Conservation (phyloP, 2,113 vertebrate genomes). For the Bujurquina vittata region DNA sequence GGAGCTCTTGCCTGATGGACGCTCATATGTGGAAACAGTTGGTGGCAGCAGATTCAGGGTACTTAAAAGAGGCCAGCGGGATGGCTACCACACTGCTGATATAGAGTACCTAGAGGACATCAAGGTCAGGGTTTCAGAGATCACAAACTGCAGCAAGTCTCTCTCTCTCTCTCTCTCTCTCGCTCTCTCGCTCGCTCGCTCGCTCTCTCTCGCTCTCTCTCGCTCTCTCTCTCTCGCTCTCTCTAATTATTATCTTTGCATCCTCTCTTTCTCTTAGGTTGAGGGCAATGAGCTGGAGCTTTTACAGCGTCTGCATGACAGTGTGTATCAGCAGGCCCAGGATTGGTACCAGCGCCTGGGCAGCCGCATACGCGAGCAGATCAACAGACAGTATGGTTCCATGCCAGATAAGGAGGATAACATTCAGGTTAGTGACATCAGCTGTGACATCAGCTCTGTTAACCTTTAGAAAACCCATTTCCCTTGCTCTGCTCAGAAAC, state of each 20-base stretch:
- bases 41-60: constrained; percentile 87
- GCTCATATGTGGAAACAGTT: constrained; percentile 86
- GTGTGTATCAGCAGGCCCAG: constrained; percentile 86
- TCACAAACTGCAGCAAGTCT: neutral
- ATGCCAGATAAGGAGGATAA: constrained; percentile 86
- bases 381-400: constrained; percentile 80
- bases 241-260: neutral
- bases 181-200: no score
- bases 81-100: constrained; percentile 90
- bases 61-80: constrained; percentile 83
- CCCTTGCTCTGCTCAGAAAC: neutral
- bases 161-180: neutral
- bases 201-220: neutral
- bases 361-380: constrained; percentile 79
- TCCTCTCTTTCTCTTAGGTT: constrained; percentile 69
- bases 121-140: constrained; percentile 73
- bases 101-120: constrained; percentile 88
- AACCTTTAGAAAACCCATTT: neutral
- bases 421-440: constrained; percentile 83
- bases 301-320: constrained; percentile 85
- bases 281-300: constrained; percentile 83
- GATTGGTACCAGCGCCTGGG: constrained; percentile 84
- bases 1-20: constrained; percentile 84
- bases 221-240: neutral
- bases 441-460: neutral